Evolutionary conservation across 2,888 invertebrate species (phyloP).

Genomic region (Imbricaverruca yamaguchii): DNA sequence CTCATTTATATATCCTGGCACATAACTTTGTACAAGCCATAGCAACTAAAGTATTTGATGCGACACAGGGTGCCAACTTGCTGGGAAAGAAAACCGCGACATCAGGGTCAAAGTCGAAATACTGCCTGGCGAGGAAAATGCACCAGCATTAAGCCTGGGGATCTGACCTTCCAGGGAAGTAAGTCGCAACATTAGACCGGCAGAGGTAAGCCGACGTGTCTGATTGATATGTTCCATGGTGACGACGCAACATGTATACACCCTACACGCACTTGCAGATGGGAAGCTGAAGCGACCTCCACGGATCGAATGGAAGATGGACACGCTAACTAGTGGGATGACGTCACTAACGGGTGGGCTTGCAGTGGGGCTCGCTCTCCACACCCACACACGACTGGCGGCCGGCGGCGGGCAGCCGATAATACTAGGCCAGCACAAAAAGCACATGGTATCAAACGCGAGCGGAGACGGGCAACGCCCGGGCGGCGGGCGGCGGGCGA

Average conservation of each 20-base stretch:
- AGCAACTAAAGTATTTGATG: not conserved
- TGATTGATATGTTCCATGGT: not conserved
- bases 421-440: slow-evolving; percentile 4
- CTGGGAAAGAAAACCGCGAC: not conserved
- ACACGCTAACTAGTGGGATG: not conserved
- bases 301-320: not conserved
- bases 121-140: too few species aligned
- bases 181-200: too few species aligned
- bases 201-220: not conserved
- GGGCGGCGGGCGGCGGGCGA: too few species aligned
- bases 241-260: too few species aligned
- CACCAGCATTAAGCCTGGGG: too few species aligned
- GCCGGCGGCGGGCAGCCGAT: not conserved
- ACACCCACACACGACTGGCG: not conserved
- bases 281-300: not conserved
- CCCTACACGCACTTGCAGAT: not conserved
- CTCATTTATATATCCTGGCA: slow-evolving; percentile 19
- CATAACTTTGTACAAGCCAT: slow-evolving; percentile 14
- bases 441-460: slow-evolving; percentile 14
- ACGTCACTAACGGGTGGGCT: not conserved
- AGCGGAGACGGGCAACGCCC: not conserved
- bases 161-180: too few species aligned
- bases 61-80: not conserved
- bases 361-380: not conserved
- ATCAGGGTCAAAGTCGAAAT: too few species aligned